Conservation (phyloP, 2,888 invertebrate species). For the Phrixothrix hirtus region DNA sequence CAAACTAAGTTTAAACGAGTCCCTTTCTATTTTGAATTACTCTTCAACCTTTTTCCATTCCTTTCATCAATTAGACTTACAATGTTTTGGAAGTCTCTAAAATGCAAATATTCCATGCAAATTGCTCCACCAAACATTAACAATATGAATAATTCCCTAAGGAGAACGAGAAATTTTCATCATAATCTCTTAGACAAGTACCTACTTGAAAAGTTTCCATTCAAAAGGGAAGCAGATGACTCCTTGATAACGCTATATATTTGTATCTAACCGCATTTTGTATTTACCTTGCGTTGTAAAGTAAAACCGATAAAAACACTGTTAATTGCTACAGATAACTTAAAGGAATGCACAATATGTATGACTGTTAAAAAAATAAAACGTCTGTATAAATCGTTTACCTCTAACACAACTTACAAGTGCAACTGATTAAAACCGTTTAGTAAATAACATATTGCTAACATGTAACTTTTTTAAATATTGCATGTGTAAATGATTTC, state of each 20-base stretch:
- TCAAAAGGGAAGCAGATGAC: neutral
- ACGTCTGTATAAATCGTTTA: too few relatives aligned
- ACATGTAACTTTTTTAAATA: neutral
- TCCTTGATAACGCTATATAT: neutral
- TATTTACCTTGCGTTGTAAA: neutral
- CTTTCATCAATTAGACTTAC: constrained; percentile 26
- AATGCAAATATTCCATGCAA: constrained; percentile 29
- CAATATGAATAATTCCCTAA: constrained; percentile 30
- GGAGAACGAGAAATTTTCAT: constrained; percentile 7
- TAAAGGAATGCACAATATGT: too few relatives aligned
- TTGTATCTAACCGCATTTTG: too few relatives aligned
- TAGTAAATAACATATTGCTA: too few relatives aligned
- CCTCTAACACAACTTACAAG: too few relatives aligned
- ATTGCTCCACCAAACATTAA: constrained; percentile 19
- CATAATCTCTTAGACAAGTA: constrained; percentile 6
- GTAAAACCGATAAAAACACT: neutral
- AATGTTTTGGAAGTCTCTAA: constrained; percentile 23
- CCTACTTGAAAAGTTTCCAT: constrained; percentile 9
- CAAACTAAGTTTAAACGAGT: constrained; percentile 9
- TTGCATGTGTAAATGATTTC: too few relatives aligned
- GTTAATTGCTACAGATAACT: too few relatives aligned
- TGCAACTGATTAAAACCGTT: too few relatives aligned
- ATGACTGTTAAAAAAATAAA: too few relatives aligned
- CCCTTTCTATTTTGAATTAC: constrained; percentile 17
- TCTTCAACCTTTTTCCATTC: constrained; percentile 10